Percentiles rank a stretch among this genome's conserved stretches.
Evolutionary conservation across 2,113 vertebrate genomes (phyloP).

Genomic region (Myxocyprinus asiaticus): DNA sequence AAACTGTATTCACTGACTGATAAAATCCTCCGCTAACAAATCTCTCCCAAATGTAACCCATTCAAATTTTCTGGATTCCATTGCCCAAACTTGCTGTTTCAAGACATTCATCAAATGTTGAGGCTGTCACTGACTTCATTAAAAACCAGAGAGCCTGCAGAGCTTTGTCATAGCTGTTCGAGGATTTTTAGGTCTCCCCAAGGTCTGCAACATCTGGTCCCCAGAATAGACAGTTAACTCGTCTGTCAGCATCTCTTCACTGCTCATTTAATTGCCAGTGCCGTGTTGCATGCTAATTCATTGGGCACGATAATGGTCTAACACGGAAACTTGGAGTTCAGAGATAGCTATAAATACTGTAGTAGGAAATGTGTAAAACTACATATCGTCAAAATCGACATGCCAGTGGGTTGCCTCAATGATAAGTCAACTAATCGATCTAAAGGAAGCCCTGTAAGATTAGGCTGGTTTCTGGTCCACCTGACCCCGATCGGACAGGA

Average conservation of each 20-base stretch:
- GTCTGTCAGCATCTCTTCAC: slow-evolving; percentile 56
- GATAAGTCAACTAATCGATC: too few relatives aligned
- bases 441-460: too few relatives aligned
- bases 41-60: too few relatives aligned
- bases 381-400: too few relatives aligned
- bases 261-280: slow-evolving; percentile 40
- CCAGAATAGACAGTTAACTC: slow-evolving; percentile 66
- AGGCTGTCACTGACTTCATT: slow-evolving; percentile 42
- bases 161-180: slow-evolving; percentile 60
- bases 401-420: too few relatives aligned
- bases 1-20: too few relatives aligned
- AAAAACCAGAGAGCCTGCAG: slow-evolving; percentile 24
- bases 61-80: neutral
- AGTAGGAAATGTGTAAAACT: too few relatives aligned
- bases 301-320: neutral
- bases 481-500: too few relatives aligned
- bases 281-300: slow-evolving; percentile 36
- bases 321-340: neutral
- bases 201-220: slow-evolving; percentile 66
- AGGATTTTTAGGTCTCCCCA: slow-evolving; percentile 64
- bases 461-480: too few relatives aligned
- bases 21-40: neutral
- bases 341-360: neutral
- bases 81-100: neutral
- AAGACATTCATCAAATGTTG: slow-evolving; percentile 22